Evolutionary conservation across 2,113 vertebrate species (phyloP).

Genomic region (Tragelaphus buxtoni): DNA sequence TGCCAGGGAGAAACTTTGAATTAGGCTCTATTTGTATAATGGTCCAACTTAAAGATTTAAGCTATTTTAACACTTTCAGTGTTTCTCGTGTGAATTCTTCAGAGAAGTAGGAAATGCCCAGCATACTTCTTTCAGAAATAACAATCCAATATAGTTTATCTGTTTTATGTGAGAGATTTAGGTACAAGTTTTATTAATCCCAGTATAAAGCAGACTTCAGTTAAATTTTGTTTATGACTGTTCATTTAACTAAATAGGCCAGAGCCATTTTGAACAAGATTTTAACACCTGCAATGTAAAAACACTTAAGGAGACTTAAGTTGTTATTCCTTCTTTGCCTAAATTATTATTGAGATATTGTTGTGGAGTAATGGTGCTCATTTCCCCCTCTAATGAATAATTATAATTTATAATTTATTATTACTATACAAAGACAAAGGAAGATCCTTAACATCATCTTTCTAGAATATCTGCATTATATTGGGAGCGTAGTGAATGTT

Average conservation of each 20-base stretch:
- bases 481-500: background rate
- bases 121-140: conserved; percentile 1
- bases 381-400: background rate
- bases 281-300: background rate
- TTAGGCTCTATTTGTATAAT: conserved; percentile 2
- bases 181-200: conserved; percentile 13
- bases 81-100: background rate
- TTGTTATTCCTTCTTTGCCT: background rate
- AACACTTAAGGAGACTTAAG: background rate
- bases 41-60: conserved; percentile 1
- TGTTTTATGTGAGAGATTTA: background rate
- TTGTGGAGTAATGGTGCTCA: background rate
- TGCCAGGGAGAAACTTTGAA: background rate
- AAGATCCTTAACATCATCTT: background rate
- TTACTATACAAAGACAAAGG: background rate
- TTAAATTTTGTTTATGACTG: conserved; percentile 20
- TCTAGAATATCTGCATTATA: background rate
- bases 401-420: background rate
- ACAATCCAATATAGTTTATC: background rate
- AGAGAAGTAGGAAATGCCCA: conserved; percentile 1
- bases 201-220: background rate
- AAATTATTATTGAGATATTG: background rate
- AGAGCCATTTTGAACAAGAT: background rate
- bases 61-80: background rate
- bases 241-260: conserved; percentile 10